A percentile compares a stretch with the other conserved stretches of the same genome.
phyloP scores from a whole-genome alignment of 1,140 invertebrate species.

The Dinothrombium tinctorium region DNA sequence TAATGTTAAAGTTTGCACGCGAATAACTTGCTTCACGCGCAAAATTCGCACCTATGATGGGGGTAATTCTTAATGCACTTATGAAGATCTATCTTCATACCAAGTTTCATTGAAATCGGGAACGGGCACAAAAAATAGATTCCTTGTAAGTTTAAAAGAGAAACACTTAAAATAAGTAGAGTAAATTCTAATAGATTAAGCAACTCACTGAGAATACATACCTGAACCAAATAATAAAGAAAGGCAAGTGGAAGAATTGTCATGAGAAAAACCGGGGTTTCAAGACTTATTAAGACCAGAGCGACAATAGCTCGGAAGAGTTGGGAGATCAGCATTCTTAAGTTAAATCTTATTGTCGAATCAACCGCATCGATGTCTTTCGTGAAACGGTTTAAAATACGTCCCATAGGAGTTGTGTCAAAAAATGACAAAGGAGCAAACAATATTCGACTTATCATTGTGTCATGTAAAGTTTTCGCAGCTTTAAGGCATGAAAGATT shows the following conservation, averaged over 20 bases:
- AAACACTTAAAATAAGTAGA: neutral
- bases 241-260: constrained; percentile 60
- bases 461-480: constrained; percentile 9
- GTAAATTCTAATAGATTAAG: neutral
- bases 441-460: constrained; percentile 33
- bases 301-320: constrained; percentile 52
- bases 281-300: constrained; percentile 33
- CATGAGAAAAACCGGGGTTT: constrained; percentile 55
- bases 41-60: too few species aligned
- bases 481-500: constrained; percentile 7
- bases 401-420: constrained; percentile 35
- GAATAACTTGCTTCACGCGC: too few species aligned
- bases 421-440: constrained; percentile 40
- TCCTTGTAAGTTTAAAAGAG: neutral
- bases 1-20: too few species aligned
- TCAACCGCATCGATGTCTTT: constrained; percentile 28
- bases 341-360: constrained; percentile 25
- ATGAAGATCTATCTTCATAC: constrained; percentile 26
- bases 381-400: constrained; percentile 40
- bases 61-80: too few species aligned
- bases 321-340: constrained; percentile 23
- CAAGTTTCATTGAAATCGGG: constrained; percentile 27
- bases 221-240: constrained; percentile 41
- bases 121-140: constrained; percentile 25
- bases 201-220: constrained; percentile 14